These are phyloP conservation scores for Plusia festucae DNA, from an alignment of 2,888 invertebrate genomes.

Conservation along the genomic window DNA sequence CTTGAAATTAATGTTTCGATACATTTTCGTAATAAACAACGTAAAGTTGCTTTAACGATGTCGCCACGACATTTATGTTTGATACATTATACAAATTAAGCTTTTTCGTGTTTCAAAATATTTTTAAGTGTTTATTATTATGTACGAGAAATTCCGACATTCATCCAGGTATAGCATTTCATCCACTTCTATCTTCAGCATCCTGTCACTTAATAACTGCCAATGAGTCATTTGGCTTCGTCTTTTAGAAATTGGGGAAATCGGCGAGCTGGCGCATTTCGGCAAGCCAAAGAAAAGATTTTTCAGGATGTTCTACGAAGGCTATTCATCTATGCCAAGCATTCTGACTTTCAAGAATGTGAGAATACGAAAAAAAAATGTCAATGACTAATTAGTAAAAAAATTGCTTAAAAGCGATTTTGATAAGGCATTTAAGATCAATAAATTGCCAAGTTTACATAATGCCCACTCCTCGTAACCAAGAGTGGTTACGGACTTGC, in stretches of 20 bases:
- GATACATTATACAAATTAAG: constrained; percentile 1
- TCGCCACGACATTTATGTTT: neutral
- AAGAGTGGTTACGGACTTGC: constrained; percentile 4
- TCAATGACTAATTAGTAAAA: neutral
- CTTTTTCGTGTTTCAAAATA: neutral
- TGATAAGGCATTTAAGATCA: neutral
- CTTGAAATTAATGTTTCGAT: neutral
- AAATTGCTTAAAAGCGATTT: neutral
- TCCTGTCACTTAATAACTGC: neutral
- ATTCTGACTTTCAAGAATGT: constrained; percentile 10
- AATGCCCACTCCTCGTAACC: neutral
- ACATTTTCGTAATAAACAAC: constrained; percentile 4
- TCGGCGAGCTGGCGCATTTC: constrained; percentile 19
- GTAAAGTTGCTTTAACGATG: neutral
- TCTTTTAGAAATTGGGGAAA: neutral
- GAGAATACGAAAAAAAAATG: neutral
- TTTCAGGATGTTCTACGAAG: neutral
- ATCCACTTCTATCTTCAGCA: neutral
- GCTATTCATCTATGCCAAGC: constrained; percentile 23
- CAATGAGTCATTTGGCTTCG: neutral
- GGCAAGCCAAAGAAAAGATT: constrained; percentile 1
- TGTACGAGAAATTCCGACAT: neutral
- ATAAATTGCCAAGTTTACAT: neutral
- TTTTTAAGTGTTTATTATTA: neutral
- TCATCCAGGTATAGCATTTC: neutral